Percentiles rank a stretch among this genome's conserved stretches.
These are phyloP conservation scores for Equus quagga DNA, from an alignment of 2,113 vertebrate genomes.

Conservation along the genomic window DNA sequence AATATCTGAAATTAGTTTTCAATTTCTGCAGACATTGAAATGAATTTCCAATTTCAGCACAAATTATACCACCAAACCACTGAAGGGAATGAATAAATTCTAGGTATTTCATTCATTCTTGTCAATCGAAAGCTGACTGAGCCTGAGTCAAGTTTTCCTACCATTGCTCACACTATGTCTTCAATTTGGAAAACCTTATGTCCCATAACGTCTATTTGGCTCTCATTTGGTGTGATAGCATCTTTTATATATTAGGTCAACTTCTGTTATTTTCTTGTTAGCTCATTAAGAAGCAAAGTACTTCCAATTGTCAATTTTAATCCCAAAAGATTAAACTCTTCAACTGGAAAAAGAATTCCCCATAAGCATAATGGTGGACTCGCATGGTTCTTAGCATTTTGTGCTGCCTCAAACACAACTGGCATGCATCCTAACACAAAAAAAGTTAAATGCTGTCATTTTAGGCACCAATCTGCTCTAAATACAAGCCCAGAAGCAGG, in stretches of 20 bases:
- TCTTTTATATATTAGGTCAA: background rate
- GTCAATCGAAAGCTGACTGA: background rate
- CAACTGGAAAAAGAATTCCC: background rate
- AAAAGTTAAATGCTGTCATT: background rate
- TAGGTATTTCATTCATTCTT: background rate
- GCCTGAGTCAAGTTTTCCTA: background rate
- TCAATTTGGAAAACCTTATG: background rate
- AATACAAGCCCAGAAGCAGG: background rate
- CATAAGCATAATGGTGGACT: background rate
- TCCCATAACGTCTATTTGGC: background rate
- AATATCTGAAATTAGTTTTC: constrained; percentile 23
- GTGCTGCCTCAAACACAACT: background rate
- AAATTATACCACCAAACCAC: background rate
- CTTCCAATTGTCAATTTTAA: background rate
- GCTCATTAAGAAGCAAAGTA: background rate
- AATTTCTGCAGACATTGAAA: background rate
- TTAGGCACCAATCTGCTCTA: background rate
- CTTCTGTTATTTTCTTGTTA: background rate
- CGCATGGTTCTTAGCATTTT: background rate
- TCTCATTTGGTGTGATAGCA: background rate
- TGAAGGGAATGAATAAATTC: background rate
- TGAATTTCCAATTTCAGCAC: constrained; percentile 3
- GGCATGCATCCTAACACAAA: background rate
- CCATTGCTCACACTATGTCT: background rate
- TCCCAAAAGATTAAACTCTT: background rate